Evolutionary conservation across 2,113 vertebrate genomes (phyloP).

Genomic region (Cochlearius cochlearius): DNA sequence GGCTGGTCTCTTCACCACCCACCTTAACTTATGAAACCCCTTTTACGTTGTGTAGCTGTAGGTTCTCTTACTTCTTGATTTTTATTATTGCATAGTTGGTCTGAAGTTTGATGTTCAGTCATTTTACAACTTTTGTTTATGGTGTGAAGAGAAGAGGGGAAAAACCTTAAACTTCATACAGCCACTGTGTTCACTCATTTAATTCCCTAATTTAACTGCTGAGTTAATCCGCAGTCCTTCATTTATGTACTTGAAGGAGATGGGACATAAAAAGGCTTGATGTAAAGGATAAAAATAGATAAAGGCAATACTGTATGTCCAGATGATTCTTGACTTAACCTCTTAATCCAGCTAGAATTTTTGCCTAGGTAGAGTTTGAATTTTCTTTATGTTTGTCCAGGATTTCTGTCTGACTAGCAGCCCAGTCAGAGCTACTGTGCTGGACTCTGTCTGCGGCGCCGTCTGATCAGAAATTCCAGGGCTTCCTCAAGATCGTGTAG

Average conservation of each 20-base stretch:
- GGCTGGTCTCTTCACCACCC: background rate
- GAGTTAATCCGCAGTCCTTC: background rate
- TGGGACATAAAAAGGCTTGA: background rate
- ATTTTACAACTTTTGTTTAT: background rate
- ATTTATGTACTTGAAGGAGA: background rate
- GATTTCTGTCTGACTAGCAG: background rate
- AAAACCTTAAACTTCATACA: background rate
- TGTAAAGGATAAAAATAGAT: background rate
- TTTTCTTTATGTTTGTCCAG: background rate
- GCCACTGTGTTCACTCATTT: background rate
- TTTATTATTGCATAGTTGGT: background rate
- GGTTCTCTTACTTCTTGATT: background rate
- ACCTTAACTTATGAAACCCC: background rate
- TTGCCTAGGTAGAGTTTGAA: background rate
- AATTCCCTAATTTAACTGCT: background rate
- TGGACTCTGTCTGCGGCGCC: background rate
- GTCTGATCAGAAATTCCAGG: background rate
- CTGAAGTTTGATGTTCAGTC: background rate
- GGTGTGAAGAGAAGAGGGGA: background rate
- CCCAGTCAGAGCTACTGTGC: background rate
- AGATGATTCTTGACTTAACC: background rate
- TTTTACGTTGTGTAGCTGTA: background rate
- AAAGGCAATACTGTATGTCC: background rate
- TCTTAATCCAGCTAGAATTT: background rate
- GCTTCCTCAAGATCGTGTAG: background rate